Evolutionary conservation across 1,140 invertebrate genomes (phyloP).

Genomic region (Drosophila bifasciata): DNA sequence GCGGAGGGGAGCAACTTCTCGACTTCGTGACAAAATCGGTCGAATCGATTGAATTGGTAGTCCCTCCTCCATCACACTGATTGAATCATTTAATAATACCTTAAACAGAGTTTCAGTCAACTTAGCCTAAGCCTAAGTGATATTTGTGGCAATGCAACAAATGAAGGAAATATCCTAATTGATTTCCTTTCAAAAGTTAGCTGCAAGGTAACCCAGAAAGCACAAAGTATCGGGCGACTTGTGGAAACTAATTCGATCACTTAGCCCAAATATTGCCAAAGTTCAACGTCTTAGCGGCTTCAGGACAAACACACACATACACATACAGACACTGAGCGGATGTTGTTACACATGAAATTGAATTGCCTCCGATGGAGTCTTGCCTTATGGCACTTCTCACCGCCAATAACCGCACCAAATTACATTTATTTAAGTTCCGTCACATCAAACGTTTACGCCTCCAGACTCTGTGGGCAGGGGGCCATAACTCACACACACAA

Average conservation of each 20-base stretch:
- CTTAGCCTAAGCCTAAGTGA: no score
- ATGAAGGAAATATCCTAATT: slow-evolving; percentile 13
- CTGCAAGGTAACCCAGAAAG: slow-evolving; percentile 26
- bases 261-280: slow-evolving; percentile 31
- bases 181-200: slow-evolving; percentile 4
- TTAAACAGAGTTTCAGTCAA: no score
- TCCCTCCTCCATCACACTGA: no score
- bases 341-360: slow-evolving; percentile 44
- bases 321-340: slow-evolving; percentile 12
- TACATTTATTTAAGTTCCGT: slow-evolving; percentile 81
- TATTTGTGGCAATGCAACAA: slow-evolving; percentile 1
- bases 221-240: slow-evolving; percentile 25
- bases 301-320: slow-evolving; percentile 9
- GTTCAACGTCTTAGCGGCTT: slow-evolving; percentile 37
- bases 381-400: slow-evolving; percentile 41
- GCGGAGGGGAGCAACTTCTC: no score
- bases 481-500: slow-evolving; percentile 37
- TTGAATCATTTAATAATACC: no score
- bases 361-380: slow-evolving; percentile 50
- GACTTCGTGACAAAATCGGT: no score
- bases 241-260: slow-evolving; percentile 49
- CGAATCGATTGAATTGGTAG: no score
- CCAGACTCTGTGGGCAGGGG: slow-evolving; percentile 1
- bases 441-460: slow-evolving; percentile 72
- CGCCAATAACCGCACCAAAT: slow-evolving; percentile 76